These are phyloP conservation scores for Cryptomyrus ogoouensis DNA, from an alignment of 2,113 vertebrate genomes.

Conservation along the genomic window DNA sequence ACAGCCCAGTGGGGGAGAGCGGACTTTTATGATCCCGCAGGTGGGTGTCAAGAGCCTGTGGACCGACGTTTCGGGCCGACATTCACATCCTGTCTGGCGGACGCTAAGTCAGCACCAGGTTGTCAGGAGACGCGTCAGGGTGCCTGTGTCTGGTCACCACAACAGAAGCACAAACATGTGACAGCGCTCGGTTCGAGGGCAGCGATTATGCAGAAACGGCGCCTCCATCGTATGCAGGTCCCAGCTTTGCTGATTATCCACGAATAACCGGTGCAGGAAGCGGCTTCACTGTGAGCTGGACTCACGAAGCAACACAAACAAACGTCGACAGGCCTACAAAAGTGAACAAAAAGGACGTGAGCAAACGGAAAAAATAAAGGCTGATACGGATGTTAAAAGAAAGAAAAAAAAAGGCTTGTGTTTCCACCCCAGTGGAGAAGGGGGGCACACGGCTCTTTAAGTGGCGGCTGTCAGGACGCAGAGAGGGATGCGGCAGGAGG, in stretches of 20 bases:
- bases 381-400: no score
- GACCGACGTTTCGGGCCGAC: neutral
- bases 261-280: neutral
- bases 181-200: neutral
- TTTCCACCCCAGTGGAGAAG: neutral
- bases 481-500: conserved; percentile 12
- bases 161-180: neutral
- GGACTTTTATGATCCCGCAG: neutral
- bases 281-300: neutral
- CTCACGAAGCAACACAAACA: neutral
- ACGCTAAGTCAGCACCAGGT: neutral
- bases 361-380: neutral
- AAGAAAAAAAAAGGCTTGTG: neutral
- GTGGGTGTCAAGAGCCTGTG: neutral
- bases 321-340: neutral
- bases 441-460: neutral
- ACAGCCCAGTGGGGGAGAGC: neutral
- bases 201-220: neutral
- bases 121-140: neutral
- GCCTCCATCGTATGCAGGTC: neutral
- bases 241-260: neutral
- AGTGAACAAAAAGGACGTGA: neutral
- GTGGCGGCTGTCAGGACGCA: conserved; percentile 19
- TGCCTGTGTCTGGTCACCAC: neutral
- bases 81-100: neutral